phyloP scores from a whole-genome alignment of 2,888 invertebrate genomes.

The Lasioglossum figueresi region DNA sequence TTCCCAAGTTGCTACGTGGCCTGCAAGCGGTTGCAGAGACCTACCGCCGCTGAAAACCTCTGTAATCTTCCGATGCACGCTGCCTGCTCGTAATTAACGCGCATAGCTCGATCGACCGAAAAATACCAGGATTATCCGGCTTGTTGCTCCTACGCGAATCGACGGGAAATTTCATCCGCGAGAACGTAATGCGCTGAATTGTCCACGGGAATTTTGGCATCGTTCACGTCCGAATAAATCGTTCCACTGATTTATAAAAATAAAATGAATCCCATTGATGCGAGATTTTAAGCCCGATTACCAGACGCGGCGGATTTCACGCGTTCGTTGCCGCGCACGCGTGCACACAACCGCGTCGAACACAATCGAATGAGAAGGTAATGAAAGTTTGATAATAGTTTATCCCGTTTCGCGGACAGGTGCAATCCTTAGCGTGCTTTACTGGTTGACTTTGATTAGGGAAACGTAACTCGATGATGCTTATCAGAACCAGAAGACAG shows the following conservation, averaged over 20 bases:
- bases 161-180: conserved; percentile 11
- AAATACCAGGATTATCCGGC: conserved; percentile 48
- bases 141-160: conserved; percentile 32
- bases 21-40: background rate
- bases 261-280: background rate
- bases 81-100: conserved; percentile 55
- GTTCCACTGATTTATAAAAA: background rate
- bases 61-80: conserved; percentile 10
- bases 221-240: background rate
- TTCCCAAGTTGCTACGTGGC: background rate
- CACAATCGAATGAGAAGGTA: background rate
- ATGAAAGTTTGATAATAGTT: background rate
- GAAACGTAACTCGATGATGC: background rate
- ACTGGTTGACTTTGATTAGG: background rate
- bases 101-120: conserved; percentile 54
- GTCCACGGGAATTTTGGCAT: conserved; percentile 13
- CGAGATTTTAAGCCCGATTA: background rate
- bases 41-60: background rate
- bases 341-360: background rate
- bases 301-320: background rate
- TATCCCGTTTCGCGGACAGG: background rate
- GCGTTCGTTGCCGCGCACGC: background rate
- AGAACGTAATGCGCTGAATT: background rate
- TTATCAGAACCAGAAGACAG: background rate
- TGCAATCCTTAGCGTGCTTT: background rate